phyloP scores from a whole-genome alignment of 2,888 invertebrate genomes.

The Smittia sp. region DNA sequence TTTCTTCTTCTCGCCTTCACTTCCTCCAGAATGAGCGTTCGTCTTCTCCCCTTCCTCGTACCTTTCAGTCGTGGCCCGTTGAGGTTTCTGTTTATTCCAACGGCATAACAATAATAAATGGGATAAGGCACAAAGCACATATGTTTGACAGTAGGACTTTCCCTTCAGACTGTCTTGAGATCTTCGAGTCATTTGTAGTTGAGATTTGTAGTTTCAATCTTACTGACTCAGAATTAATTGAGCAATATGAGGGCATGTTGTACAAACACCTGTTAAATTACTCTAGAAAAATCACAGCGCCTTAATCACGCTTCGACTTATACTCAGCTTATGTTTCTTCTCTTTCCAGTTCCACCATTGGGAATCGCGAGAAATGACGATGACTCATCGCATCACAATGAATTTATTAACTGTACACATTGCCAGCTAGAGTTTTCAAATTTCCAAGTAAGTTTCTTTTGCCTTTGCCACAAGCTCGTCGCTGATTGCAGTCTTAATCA shows the following conservation, averaged over 20 bases:
- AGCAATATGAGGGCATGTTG: background rate
- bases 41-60: background rate
- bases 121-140: conserved; percentile 30
- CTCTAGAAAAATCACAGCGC: background rate
- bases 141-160: conserved; percentile 19
- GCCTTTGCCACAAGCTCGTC: background rate
- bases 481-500: background rate
- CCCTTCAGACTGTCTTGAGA: no score
- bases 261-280: background rate
- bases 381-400: conserved; percentile 48
- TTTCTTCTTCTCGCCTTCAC: conserved; percentile 22
- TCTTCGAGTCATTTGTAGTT: background rate
- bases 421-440: conserved; percentile 54
- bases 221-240: background rate
- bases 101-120: conserved; percentile 36
- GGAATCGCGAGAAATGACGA: conserved; percentile 50
- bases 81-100: conserved; percentile 32
- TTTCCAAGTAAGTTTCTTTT: conserved; percentile 48
- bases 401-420: conserved; percentile 54
- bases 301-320: background rate
- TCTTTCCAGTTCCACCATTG: conserved; percentile 52
- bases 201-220: background rate
- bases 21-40: conserved; percentile 12
- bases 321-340: no score
- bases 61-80: conserved; percentile 10